phyloP scores from a whole-genome alignment of 2,797 vertebrate genomes.

The Calcarius lapponicus region DNA sequence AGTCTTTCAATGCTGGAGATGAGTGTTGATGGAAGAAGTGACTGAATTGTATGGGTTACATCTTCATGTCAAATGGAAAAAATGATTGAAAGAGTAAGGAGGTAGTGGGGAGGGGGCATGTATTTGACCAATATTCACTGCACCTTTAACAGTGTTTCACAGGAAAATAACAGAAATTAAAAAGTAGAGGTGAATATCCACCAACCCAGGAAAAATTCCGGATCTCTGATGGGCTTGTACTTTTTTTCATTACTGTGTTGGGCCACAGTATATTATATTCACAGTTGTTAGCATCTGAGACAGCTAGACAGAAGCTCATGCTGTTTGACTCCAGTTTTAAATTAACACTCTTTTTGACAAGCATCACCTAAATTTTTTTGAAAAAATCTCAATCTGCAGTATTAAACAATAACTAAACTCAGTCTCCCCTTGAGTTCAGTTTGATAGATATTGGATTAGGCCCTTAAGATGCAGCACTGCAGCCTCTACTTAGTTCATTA shows the following conservation, averaged over 20 bases:
- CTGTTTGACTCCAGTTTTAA: neutral
- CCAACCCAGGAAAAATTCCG: neutral
- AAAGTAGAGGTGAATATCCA: neutral
- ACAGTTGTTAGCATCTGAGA: neutral
- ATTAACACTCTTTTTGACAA: neutral
- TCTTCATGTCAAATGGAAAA: neutral
- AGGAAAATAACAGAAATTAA: neutral
- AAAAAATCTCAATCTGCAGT: neutral
- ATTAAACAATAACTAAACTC: neutral
- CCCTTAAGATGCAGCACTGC: neutral
- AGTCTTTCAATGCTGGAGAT: neutral
- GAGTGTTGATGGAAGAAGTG: neutral
- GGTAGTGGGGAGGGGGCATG: accelerated
- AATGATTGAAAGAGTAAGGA: neutral
- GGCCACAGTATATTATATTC: neutral
- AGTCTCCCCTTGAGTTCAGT: neutral
- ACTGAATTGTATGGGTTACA: neutral
- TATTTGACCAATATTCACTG: neutral
- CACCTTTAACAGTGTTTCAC: neutral
- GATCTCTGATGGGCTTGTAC: neutral
- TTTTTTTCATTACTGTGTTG: neutral
- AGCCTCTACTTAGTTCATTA: constrained; percentile 46
- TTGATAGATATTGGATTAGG: neutral
- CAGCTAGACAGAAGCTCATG: neutral
- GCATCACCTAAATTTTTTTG: neutral